Conservation (phyloP, 1,140 invertebrate species). For the Paraescarpia echinospica region DNA sequence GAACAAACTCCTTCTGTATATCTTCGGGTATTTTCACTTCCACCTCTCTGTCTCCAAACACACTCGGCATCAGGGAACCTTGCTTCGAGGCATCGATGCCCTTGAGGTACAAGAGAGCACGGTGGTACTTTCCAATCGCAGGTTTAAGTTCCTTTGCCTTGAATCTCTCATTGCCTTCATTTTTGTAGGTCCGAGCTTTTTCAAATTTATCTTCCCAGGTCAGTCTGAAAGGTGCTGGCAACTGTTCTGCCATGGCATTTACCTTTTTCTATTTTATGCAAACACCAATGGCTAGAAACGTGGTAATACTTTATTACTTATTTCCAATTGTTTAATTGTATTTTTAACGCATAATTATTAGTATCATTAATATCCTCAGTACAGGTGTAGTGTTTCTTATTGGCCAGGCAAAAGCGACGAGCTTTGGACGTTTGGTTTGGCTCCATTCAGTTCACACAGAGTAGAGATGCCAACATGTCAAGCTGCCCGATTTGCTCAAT, state of each 20-base stretch:
- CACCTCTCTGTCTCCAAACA: not conserved
- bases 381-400: not conserved
- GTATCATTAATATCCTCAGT: not conserved
- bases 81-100: conserved; percentile 35
- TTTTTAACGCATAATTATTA: no score
- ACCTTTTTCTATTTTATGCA: not conserved
- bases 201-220: conserved; percentile 27
- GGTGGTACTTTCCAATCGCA: conserved; percentile 52
- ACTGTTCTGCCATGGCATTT: not conserved
- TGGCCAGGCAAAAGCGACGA: not conserved
- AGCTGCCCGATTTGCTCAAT: not conserved
- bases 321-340: no score
- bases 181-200: conserved; percentile 43
- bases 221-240: not conserved
- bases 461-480: not conserved
- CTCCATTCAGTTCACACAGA: no score
- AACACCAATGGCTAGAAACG: not conserved
- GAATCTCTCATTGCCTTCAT: conserved; percentile 47
- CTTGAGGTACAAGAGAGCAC: conserved; percentile 47
- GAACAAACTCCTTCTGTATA: conserved; percentile 34
- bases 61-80: conserved; percentile 16
- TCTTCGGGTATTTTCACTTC: conserved; percentile 29
- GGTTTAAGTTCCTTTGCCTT: conserved; percentile 41
- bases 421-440: no score
- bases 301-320: not conserved